Evolutionary conservation across 2,888 invertebrate species (phyloP), one percentile per base, ranked within the genome.

Genomic region (Dysmachus trigonus): DNA sequence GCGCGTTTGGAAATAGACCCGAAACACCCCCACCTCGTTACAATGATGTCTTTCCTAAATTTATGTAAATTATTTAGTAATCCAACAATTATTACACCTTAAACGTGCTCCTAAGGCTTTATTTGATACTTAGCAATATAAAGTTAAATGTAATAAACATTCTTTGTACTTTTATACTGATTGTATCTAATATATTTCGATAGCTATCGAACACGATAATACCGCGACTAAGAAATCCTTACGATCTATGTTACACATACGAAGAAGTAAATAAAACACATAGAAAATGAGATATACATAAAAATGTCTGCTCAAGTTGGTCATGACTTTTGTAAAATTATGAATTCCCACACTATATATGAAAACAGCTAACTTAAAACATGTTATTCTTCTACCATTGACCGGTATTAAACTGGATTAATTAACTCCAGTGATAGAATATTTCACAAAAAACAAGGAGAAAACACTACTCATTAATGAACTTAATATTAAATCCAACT

Each of bases 1-100:
- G 35, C 10, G 7, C 6, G 2, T 3, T 38, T 13, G 8, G 1
- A 8, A 22, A 7, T 38, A 35, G 76, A 5, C 38, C 76, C 4
- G 92, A 92, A 89, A 92, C 92, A 0, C 92, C 92, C 13, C 92
- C 92, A 0, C 92, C 92, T 2, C 89, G 90, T 0, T 92, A 92
- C 76, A 89, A 89, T 3, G 92, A 92, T 85, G 89, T n/a, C 27
- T 47, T 41, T 18, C 27, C 41, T 10, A 18, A 27, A 53, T 41
- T 77, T 41, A 41, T 22, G 35, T 41, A 15, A 41, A 22, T 18
- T 77, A 41, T 77, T 38, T 33, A 38, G n/a, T 76, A n/a, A 47
- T 1, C 6, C 2, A n/a, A n/a, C n/a, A 47, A n/a, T 47, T 62
- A 22, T 27, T 22, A 33, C 18, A 18, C 8, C 15, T 41, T 41